Conservation (phyloP, 2,888 invertebrate genomes). For the Pilophorus perplexus region DNA sequence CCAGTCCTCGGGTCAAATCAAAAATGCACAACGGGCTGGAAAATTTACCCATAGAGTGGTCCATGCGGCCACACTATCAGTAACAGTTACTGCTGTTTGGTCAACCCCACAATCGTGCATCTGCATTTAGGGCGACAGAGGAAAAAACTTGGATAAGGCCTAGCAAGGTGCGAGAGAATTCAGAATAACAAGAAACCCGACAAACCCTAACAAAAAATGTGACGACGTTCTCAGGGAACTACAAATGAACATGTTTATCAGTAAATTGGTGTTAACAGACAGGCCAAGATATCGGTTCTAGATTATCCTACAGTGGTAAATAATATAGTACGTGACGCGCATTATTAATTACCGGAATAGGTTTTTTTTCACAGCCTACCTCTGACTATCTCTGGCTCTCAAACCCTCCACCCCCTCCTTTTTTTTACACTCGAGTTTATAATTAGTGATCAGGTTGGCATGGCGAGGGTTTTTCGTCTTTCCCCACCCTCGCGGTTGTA, state of each 20-base stretch:
- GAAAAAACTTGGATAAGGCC: too few relatives aligned
- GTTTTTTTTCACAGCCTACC: slow-evolving; percentile 30
- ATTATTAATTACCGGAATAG: slow-evolving; percentile 37
- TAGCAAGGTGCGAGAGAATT: too few relatives aligned
- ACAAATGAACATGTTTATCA: slow-evolving; percentile 37
- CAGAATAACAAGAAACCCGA: neutral
- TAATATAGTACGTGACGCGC: slow-evolving; percentile 34
- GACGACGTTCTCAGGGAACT: slow-evolving; percentile 11
- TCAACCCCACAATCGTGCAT: too few relatives aligned
- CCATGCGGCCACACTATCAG: too few relatives aligned
- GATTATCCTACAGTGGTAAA: slow-evolving; percentile 26
- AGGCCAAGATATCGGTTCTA: slow-evolving; percentile 28
- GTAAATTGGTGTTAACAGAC: slow-evolving; percentile 39
- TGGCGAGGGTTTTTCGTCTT: slow-evolving; percentile 5
- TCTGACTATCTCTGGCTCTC: too few relatives aligned
- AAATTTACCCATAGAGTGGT: too few relatives aligned
- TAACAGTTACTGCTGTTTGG: too few relatives aligned
- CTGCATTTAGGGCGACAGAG: too few relatives aligned
- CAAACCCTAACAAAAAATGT: neutral
- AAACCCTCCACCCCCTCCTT: neutral
- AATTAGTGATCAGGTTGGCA: slow-evolving; percentile 28
- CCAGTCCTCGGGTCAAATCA: too few relatives aligned
- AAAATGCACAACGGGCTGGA: too few relatives aligned
- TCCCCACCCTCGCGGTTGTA: slow-evolving; percentile 5
- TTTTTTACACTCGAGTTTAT: slow-evolving; percentile 28